Evolutionary conservation across 1,140 invertebrate species (phyloP).

Genomic region (Brachionus koreanus): DNA sequence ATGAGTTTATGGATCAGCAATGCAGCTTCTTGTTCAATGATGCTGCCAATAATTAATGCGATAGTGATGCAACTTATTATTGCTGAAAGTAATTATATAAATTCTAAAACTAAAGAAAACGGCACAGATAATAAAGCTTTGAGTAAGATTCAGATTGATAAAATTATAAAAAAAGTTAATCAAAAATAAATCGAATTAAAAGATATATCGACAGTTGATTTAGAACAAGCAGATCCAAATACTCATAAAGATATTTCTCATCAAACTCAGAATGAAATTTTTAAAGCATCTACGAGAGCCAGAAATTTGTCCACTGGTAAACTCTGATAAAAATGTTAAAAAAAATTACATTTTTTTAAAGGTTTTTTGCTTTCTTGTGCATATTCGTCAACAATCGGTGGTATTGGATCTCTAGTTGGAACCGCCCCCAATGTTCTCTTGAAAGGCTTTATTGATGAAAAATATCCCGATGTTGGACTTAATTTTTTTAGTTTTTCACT

Average conservation of each 20-base stretch:
- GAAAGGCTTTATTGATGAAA: slow-evolving; percentile 66
- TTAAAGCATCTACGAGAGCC: background rate
- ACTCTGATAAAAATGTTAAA: background rate
- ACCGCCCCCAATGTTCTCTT: slow-evolving; percentile 78
- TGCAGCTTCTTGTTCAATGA: slow-evolving; percentile 59
- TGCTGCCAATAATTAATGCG: slow-evolving; percentile 54
- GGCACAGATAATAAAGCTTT: background rate
- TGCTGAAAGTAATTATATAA: background rate
- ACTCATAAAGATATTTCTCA: background rate
- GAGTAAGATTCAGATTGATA: background rate
- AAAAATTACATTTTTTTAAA: background rate
- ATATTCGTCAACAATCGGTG: slow-evolving; percentile 72
- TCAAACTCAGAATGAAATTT: background rate
- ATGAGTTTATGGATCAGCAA: slow-evolving; percentile 61
- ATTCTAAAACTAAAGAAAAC: slow-evolving; percentile 54
- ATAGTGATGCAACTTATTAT: slow-evolving; percentile 4
- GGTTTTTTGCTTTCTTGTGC: slow-evolving; percentile 56
- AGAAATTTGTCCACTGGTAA: background rate
- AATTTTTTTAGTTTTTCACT: slow-evolving; percentile 28
- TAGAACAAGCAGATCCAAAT: background rate
- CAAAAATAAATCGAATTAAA: background rate
- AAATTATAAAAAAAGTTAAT: background rate
- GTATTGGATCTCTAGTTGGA: slow-evolving; percentile 74
- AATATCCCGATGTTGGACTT: background rate
- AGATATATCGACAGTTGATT: background rate